phyloP scores from a whole-genome alignment of 2,888 invertebrate species.

The Dryobota labecula region DNA sequence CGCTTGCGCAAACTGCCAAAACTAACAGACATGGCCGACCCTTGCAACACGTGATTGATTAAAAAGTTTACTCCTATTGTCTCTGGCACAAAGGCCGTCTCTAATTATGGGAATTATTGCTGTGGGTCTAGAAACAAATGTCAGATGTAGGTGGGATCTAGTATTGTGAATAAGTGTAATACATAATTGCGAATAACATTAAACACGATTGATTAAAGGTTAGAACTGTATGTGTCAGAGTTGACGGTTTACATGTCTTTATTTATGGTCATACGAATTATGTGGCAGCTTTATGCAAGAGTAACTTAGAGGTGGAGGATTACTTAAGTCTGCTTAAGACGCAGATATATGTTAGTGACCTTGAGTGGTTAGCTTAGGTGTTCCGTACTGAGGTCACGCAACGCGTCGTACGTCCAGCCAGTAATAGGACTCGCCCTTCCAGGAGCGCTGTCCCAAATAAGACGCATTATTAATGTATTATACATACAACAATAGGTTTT shows the following conservation, averaged over 20 bases:
- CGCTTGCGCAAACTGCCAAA: constrained; percentile 75
- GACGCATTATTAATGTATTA: no score
- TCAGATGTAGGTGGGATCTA: constrained; percentile 66
- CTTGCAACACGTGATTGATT: constrained; percentile 82
- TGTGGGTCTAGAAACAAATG: constrained; percentile 68
- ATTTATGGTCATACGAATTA: constrained; percentile 23
- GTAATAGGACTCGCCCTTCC: no score
- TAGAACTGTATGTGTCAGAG: constrained; percentile 42
- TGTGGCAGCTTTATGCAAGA: constrained; percentile 11
- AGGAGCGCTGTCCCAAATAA: no score
- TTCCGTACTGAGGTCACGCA: no score
- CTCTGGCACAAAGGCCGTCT: constrained; percentile 76
- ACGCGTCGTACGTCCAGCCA: no score
- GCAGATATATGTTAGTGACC: no score
- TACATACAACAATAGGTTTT: no score
- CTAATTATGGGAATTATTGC: constrained; percentile 80
- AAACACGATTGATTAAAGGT: constrained; percentile 50
- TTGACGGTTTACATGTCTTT: constrained; percentile 47
- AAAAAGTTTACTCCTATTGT: constrained; percentile 85
- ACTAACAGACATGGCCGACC: constrained; percentile 73
- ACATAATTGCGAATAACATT: constrained; percentile 50
- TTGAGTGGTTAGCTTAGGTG: no score
- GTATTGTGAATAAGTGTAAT: constrained; percentile 55
- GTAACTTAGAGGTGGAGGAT: no score
- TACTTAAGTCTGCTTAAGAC: no score